Evolutionary conservation across 2,888 invertebrate species (phyloP), one percentile per base, ranked within the genome.

Genomic region (Apotomis turbidana): DNA sequence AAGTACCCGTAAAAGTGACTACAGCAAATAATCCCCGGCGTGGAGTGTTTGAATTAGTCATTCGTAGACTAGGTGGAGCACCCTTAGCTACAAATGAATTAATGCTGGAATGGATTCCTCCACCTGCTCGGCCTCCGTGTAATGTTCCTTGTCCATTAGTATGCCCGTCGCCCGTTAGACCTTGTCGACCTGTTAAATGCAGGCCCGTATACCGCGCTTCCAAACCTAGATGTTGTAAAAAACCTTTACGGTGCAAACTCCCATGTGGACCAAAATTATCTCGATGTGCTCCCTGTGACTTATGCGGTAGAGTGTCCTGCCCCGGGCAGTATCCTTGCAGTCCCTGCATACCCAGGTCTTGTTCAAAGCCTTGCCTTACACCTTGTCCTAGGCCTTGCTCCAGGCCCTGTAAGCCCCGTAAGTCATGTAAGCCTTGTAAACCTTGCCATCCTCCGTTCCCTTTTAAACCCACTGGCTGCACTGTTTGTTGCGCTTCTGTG

Each of bases 31-130:
- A 93, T 81, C 87, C 91, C 4, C 86, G 93, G 12, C 84, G 90
- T 63, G 93, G 93, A 27, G 93, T 93, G 38, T 93, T 93, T 75
- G 93, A 93, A 80, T 76, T 93, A 69, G 90, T 91, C 3, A 85
- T 93, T 74, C 87, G 92, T 55, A 87, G 83, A 80, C 80, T 92
- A 71, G 89, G 80, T 27, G 92, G 91, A 41, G 90, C 91, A 44
- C 90, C 91, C 12, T 80, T 93, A 15, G 93, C 93, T 9, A 91
- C 79, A 75, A 92, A 92, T 75, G 93, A 93, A 76, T 77, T 93
- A 54, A 90, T 93, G 89, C 78, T 93, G 55, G 93, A 93, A 80
- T 93, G 93, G 93, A 90, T 89, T 5, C 93, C 92, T 1, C 93
- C 93, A 3, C 87, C 89, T 5, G 77, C 78, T 10, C 82, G 86